Evolutionary conservation across 1,140 invertebrate species (phyloP), one percentile per base, ranked within the genome.

Genomic region (Zaprionus taronus): DNA sequence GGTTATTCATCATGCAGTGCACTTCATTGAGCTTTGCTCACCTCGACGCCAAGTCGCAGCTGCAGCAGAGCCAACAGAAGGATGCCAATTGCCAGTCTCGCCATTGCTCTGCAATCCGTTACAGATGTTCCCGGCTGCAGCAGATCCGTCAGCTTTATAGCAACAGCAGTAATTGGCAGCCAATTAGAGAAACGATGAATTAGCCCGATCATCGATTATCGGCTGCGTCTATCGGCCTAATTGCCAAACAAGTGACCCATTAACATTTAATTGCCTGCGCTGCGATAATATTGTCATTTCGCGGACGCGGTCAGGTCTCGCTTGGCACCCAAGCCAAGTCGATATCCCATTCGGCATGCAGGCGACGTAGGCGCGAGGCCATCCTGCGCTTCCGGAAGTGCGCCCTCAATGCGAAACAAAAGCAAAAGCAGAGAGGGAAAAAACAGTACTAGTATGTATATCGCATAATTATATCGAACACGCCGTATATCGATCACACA

Each of bases 171-270:
- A 51, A 51, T 51, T 51, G 47, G 20, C 11, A 2, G 47, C 9
- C 47, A 51, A 51, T 51, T 51, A 51, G 7, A 47, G 17, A 17
- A 17, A 17, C 79, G 78, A 85, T 84, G 22, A 63, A 38, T 34
- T 49, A 7, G 20, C 14, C 36, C 26, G 38, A 22, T 60, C 55
- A 68, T 60, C 53, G 44, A 47, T n/a, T 26, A 51, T 51, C 47
- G 47, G 20, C 9, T 51, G 47, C 49, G 55, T 41, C 44, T 63
- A 63, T 81, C 64, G 67, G 41, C 36, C 65, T 85, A 85, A 84
- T 84, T 84, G 79, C 26, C 69, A 81, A 75, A 77, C 71, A 61
- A 49, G 38, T 56, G 66, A 17, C 58, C 53, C 61, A 76, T 71
- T 76, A 69, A 34, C 61, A 49, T 68, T 56, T 75, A 82, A 82